phyloP scores from a whole-genome alignment of 1,140 invertebrate species.

The Mercenaria mercenaria region DNA sequence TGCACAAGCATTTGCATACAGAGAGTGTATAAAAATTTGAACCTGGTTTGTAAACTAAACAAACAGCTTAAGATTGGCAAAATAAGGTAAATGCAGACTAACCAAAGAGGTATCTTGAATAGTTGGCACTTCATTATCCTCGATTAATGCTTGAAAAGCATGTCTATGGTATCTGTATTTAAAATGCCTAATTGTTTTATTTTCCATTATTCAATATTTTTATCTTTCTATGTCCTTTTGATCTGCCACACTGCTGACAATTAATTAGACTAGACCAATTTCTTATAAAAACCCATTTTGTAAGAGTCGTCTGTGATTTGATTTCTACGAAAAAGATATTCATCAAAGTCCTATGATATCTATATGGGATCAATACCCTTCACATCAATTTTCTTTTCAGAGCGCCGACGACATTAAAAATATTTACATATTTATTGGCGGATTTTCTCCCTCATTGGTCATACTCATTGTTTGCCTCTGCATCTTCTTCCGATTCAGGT shows the following conservation, averaged over 20 bases:
- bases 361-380: neutral
- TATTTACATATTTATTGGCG: constrained; percentile 92
- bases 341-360: neutral
- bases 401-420: constrained; percentile 62
- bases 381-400: constrained; percentile 8
- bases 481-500: constrained; percentile 94
- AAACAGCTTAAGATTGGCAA: constrained; percentile 90
- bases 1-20: constrained; percentile 56
- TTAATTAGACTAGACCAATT: no score
- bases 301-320: neutral
- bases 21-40: constrained; percentile 91
- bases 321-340: neutral
- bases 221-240: no score
- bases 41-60: constrained; percentile 88
- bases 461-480: constrained; percentile 92
- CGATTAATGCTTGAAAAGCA: no score
- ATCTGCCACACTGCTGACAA: no score
- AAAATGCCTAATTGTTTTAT: no score
- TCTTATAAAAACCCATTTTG: no score
- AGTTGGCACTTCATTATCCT: no score
- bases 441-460: constrained; percentile 95
- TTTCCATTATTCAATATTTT: no score
- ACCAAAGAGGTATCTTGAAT: neutral
- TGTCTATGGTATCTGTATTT: no score
- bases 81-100: constrained; percentile 92